Evolutionary conservation across 64 coral and sea anemone genomes (phyloP).

Genomic region (Platygyra sinensis): DNA sequence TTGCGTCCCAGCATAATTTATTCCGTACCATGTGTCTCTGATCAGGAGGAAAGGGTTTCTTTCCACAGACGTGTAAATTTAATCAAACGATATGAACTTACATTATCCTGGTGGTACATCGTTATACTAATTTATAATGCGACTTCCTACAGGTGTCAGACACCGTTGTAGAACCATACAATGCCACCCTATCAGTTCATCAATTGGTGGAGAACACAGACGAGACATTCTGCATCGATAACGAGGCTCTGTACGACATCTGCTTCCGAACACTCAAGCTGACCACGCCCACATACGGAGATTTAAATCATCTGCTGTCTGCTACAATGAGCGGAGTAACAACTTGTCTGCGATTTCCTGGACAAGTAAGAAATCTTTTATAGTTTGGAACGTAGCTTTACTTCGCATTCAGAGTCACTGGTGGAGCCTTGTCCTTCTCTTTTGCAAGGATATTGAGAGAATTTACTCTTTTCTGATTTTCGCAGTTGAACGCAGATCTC

Average conservation of each 20-base stretch:
- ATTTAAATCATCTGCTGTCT: slow-evolving; percentile 68
- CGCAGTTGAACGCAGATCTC: slow-evolving; percentile 59
- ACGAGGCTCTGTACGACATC: slow-evolving; percentile 72
- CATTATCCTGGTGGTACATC: background rate
- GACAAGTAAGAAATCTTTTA: slow-evolving; percentile 33
- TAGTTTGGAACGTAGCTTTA: background rate
- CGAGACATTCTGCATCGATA: slow-evolving; percentile 69
- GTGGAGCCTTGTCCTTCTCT: background rate
- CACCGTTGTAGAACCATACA: slow-evolving; percentile 65
- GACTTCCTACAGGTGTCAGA: slow-evolving; percentile 28
- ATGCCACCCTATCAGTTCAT: slow-evolving; percentile 63
- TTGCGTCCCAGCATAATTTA: too few relatives aligned
- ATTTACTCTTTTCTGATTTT: background rate
- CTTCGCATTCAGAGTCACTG: background rate
- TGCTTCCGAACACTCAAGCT: slow-evolving; percentile 68
- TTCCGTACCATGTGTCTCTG: too few relatives aligned
- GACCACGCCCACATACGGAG: slow-evolving; percentile 68
- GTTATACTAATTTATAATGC: background rate
- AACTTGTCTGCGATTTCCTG: slow-evolving; percentile 60
- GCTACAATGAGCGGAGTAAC: slow-evolving; percentile 73
- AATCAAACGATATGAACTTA: too few relatives aligned
- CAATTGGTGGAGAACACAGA: slow-evolving; percentile 71
- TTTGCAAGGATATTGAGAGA: background rate
- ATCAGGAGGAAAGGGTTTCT: too few relatives aligned
- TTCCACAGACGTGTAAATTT: too few relatives aligned